Conservation (phyloP, 2,888 invertebrate genomes). For the Mythimna lalbum region DNA sequence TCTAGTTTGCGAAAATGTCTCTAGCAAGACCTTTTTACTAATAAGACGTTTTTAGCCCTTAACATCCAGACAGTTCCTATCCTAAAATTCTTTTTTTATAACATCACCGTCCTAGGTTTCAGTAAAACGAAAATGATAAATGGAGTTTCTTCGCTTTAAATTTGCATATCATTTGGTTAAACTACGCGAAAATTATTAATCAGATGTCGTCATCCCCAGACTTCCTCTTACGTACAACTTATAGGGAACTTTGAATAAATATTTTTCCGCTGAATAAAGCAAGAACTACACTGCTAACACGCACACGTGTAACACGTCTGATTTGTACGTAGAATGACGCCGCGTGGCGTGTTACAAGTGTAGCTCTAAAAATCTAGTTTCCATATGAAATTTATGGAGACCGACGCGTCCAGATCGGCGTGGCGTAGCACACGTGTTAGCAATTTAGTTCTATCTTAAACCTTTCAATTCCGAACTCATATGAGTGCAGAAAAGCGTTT, state of each 20-base stretch:
- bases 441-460: too few relatives aligned
- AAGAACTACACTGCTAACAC: too few relatives aligned
- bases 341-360: too few relatives aligned
- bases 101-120: not conserved
- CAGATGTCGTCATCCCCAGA: not conserved
- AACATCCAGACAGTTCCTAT: not conserved
- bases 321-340: too few relatives aligned
- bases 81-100: not conserved
- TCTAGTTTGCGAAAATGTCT: too few relatives aligned
- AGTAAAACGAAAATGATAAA: conserved; percentile 35
- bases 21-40: not conserved
- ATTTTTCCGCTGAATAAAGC: not conserved
- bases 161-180: conserved; percentile 33
- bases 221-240: not conserved
- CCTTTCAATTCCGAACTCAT: not conserved
- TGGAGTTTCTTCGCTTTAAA: conserved; percentile 23
- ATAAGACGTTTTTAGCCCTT: not conserved
- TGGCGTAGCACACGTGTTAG: too few relatives aligned
- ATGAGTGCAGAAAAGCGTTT: conserved; percentile 3
- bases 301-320: too few relatives aligned
- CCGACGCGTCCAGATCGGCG: too few relatives aligned
- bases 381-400: too few relatives aligned
- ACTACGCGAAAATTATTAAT: conserved; percentile 21
- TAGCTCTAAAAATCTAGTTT: too few relatives aligned
- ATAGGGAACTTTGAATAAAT: not conserved